Evolutionary conservation across 2,113 vertebrate species (phyloP).

Genomic region (Tychaedon coryphoeus): DNA sequence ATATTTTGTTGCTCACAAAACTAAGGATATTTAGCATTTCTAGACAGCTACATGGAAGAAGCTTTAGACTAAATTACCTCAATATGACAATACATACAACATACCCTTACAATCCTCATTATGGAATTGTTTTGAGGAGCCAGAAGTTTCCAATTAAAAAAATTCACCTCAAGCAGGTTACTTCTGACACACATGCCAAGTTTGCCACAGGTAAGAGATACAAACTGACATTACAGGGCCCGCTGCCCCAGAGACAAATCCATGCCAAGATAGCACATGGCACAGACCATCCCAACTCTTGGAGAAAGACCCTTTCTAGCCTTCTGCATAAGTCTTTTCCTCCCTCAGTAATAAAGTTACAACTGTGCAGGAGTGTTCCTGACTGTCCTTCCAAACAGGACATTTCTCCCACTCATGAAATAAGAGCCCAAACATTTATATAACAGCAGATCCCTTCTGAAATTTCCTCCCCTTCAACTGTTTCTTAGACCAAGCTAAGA

Average conservation of each 20-base stretch:
- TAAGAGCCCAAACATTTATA: background rate
- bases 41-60: background rate
- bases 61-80: background rate
- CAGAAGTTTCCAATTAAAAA: background rate
- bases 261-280: background rate
- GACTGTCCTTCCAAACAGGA: background rate
- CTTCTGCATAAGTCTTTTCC: background rate
- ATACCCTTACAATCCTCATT: background rate
- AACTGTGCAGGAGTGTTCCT: background rate
- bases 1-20: background rate
- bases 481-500: background rate
- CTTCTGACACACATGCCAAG: background rate
- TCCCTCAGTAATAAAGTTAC: background rate
- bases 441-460: background rate
- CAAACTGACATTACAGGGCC: background rate
- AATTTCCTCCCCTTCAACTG: background rate
- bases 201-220: background rate
- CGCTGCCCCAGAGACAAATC: background rate
- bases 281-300: background rate
- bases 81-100: background rate
- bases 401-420: background rate
- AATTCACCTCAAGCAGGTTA: background rate
- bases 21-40: background rate
- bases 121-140: background rate
- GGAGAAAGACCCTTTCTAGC: background rate